Evolutionary conservation across 2,113 vertebrate species (phyloP), one percentile per base, ranked within the genome.

Genomic region (Amblyopsis rosae): DNA sequence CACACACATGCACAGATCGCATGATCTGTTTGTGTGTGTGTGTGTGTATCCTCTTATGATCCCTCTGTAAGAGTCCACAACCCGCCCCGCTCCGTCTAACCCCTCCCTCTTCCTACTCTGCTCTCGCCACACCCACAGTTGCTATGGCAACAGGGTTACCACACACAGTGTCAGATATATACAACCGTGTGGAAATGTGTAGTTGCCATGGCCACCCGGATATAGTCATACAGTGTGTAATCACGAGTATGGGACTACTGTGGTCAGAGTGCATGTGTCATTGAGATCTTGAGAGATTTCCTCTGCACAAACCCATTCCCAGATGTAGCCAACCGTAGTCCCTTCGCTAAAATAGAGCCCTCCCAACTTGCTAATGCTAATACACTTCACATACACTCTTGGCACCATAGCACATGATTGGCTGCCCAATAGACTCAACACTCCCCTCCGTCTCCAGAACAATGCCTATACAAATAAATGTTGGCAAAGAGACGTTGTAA

Each of bases 131-230:
- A 82, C 87, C 85, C 80, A 80, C 77, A 0, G 72, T 89, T 3
- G n/a, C 81, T 9, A 81, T 69, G 65, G 71, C 75, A 83, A 87
- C 72, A 35, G 65, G 61, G 76, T 89, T 82, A 84, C 90, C 84
- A 72, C 69, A 80, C 51, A 82, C 72, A 83, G 80, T 74, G 70
- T 77, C 87, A 84, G 84, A 86, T 76, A 77, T 17, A 71, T 79
- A 77, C 49, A 59, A 32, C 70, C 65, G 69, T 70, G 6, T 76
- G 75, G 81, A 89, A 86, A 86, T 64, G 13, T 15, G 13, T 15
- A 26, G 85, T 88, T 72, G 73, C 84, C 76, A 80, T 80, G 81
- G 88, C 63, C 35, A 88, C 69, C 0, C 41, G n/a, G 57, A 59
- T 15, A 88, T 79, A 81, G 32, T 58, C n/a, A 17, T 79, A 26